phyloP scores from a whole-genome alignment of 2,888 invertebrate species.

The Pammene aurita region DNA sequence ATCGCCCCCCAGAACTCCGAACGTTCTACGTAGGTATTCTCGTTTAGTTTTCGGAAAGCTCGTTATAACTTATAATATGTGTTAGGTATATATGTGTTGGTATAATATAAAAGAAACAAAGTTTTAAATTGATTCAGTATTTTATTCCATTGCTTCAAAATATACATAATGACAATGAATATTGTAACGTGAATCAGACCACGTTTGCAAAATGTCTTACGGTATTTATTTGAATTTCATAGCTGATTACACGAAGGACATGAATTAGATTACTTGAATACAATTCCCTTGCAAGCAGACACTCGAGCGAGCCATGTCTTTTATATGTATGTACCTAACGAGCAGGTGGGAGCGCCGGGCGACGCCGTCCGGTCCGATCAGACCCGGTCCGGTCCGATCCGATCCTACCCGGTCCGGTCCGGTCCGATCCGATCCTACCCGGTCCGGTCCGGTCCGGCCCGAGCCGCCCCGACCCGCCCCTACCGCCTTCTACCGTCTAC shows the following conservation, averaged over 20 bases:
- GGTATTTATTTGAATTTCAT: conserved; percentile 75
- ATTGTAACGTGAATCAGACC: conserved; percentile 72
- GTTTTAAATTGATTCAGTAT: conserved; percentile 74
- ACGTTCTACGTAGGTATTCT: too few species aligned
- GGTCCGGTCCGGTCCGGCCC: conserved; percentile 42
- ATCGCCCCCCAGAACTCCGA: too few species aligned
- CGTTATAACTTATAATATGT: too few species aligned
- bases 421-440: conserved; percentile 38
- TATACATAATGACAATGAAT: conserved; percentile 79
- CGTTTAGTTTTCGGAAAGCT: too few species aligned
- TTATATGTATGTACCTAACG: conserved; percentile 52
- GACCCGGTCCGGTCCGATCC: conserved; percentile 49
- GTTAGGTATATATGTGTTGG: neutral
- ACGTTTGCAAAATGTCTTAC: conserved; percentile 76
- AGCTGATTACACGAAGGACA: conserved; percentile 80
- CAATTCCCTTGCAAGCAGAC: conserved; percentile 66
- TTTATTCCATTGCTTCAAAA: conserved; percentile 82
- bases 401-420: conserved; percentile 43
- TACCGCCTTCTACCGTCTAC: conserved; percentile 61
- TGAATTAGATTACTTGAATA: conserved; percentile 74
- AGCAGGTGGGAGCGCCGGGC: conserved; percentile 31
- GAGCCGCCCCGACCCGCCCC: conserved; percentile 32
- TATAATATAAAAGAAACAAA: conserved; percentile 48
- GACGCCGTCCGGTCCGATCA: conserved; percentile 42
- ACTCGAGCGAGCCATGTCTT: conserved; percentile 63